Evolutionary conservation across 2,797 vertebrate genomes (phyloP).

Genomic region (Poecilia wingei): DNA sequence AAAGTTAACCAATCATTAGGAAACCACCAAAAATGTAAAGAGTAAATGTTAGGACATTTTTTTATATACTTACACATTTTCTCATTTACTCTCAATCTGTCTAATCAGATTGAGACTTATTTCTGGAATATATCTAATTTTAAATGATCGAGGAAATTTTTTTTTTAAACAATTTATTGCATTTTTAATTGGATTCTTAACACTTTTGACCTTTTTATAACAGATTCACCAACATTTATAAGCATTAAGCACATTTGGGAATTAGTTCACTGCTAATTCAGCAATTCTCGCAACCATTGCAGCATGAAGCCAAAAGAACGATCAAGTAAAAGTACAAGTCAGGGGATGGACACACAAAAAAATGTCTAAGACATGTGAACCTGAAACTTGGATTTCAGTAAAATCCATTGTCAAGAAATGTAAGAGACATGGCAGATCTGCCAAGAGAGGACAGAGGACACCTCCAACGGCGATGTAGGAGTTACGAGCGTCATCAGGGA

Average conservation of each 20-base stretch:
- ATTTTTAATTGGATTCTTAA: background rate
- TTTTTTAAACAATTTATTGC: background rate
- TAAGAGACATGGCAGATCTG: background rate
- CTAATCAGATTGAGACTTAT: background rate
- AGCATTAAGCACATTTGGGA: background rate
- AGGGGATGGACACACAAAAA: background rate
- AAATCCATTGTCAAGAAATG: background rate
- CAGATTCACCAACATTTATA: background rate
- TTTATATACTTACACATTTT: too few relatives aligned
- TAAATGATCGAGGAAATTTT: background rate
- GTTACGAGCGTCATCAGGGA: background rate
- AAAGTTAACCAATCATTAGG: background rate
- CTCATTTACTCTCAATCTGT: too few relatives aligned
- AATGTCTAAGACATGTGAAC: background rate
- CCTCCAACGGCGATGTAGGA: background rate
- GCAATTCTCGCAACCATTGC: background rate
- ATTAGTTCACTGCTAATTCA: background rate
- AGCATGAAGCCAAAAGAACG: background rate
- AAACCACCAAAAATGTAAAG: background rate
- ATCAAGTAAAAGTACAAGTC: background rate
- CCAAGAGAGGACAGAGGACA: background rate
- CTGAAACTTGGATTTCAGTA: background rate
- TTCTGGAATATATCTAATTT: background rate
- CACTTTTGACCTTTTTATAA: background rate
- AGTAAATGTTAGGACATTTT: background rate